Percentiles rank a stretch among this genome's conserved stretches.
Evolutionary conservation across 2,113 vertebrate genomes (phyloP).

Genomic region (Alces alces): DNA sequence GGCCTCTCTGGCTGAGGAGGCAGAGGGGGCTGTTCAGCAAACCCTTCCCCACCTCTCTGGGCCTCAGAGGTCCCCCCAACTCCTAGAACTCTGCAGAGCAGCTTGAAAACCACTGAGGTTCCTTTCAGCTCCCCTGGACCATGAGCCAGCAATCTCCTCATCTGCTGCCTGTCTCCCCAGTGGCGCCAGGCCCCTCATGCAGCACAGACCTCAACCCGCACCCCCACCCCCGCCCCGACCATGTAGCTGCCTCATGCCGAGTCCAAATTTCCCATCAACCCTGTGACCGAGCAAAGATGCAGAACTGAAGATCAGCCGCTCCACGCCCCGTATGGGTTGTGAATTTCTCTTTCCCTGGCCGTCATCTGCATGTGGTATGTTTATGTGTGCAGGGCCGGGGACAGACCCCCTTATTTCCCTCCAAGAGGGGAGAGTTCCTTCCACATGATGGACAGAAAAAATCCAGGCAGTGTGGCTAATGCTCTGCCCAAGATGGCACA

Average conservation of each 20-base stretch:
- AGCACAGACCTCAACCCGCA: background rate
- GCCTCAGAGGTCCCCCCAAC: background rate
- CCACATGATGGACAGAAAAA: background rate
- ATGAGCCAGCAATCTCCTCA: background rate
- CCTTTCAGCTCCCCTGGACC: background rate
- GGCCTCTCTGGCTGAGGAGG: no score
- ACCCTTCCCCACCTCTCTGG: background rate
- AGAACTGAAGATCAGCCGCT: background rate
- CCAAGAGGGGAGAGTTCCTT: background rate
- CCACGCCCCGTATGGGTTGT: background rate
- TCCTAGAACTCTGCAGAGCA: background rate
- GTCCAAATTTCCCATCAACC: background rate
- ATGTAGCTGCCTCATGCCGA: background rate
- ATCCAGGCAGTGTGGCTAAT: background rate
- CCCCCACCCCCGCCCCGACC: accelerated
- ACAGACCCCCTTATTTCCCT: background rate
- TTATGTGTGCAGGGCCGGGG: background rate
- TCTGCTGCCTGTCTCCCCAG: background rate
- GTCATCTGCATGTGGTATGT: accelerated
- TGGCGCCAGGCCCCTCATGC: background rate
- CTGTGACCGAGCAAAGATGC: background rate
- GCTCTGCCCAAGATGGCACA: background rate
- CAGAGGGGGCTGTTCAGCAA: background rate
- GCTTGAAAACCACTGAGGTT: background rate
- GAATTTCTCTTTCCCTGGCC: background rate